Percentiles rank a stretch among this genome's conserved stretches.
Conservation (phyloP, 1,140 invertebrate species). For the Pachyrhynchus sulphureomaculatus region DNA sequence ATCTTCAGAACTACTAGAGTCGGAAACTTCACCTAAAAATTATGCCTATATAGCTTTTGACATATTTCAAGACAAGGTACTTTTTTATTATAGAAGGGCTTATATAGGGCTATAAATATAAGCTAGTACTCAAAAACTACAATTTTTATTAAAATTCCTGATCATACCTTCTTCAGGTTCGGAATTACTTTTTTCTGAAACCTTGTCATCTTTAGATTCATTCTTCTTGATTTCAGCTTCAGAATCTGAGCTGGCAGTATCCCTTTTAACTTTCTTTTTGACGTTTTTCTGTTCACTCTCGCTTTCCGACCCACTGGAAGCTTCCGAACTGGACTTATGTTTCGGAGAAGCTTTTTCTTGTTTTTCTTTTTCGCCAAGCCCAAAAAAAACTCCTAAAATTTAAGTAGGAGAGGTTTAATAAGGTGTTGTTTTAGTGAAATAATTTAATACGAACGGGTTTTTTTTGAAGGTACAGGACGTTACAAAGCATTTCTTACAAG, state of each 20-base stretch:
- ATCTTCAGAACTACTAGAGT: constrained; percentile 58
- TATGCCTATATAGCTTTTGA: too few species aligned
- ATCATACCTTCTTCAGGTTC: constrained; percentile 52
- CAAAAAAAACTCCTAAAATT: constrained; percentile 75
- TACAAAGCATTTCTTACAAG: constrained; percentile 5
- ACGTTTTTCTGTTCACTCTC: constrained; percentile 32
- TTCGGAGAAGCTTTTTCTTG: constrained; percentile 53
- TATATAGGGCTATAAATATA: too few species aligned
- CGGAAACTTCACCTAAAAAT: constrained; percentile 55
- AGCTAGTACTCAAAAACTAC: too few species aligned
- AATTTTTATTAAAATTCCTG: too few species aligned
- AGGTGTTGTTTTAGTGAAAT: background rate
- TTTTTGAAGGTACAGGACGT: constrained; percentile 1
- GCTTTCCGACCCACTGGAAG: constrained; percentile 55
- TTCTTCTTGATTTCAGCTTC: constrained; percentile 61
- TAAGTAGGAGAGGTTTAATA: background rate
- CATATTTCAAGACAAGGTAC: too few species aligned
- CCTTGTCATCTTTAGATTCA: constrained; percentile 41
- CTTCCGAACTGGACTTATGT: constrained; percentile 55
- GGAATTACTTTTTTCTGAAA: constrained; percentile 42
- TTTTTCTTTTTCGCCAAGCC: constrained; percentile 86
- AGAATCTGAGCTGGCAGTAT: constrained; percentile 71
- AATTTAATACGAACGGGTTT: background rate
- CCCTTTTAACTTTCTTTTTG: constrained; percentile 52
- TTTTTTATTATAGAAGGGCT: too few species aligned